phyloP scores from a whole-genome alignment of 2,888 invertebrate genomes.

The Cryptocephalus moraei region DNA sequence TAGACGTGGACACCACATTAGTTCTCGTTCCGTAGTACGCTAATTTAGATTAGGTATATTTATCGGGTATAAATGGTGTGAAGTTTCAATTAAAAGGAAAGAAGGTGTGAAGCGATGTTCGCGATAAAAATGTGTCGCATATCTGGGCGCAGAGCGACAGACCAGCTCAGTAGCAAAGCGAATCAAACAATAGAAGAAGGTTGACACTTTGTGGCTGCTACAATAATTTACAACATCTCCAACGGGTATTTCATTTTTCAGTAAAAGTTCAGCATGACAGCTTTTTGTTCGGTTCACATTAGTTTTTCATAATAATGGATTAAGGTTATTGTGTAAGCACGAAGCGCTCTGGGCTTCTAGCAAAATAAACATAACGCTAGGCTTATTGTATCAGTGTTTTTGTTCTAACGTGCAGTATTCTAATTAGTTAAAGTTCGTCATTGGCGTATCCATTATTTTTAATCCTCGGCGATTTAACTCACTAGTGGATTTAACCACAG shows the following conservation, averaged over 20 bases:
- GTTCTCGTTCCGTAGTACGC: no score
- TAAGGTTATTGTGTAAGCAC: conserved; percentile 18
- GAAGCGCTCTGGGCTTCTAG: conserved; percentile 2
- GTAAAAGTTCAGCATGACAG: conserved; percentile 20
- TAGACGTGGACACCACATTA: no score
- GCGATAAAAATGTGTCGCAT: background rate
- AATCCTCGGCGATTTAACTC: no score
- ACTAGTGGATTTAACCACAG: no score
- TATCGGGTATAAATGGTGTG: no score
- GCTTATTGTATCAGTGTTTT: conserved; percentile 15
- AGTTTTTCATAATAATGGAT: conserved; percentile 29
- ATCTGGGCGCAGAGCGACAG: background rate
- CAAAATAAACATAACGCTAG: conserved; percentile 11
- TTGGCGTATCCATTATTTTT: no score
- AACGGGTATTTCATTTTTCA: conserved; percentile 17
- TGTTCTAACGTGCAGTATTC: conserved; percentile 16
- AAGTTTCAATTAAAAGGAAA: no score
- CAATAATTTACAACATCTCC: conserved; percentile 8
- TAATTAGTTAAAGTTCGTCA: conserved; percentile 15
- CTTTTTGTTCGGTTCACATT: conserved; percentile 25
- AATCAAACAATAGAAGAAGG: conserved; percentile 7
- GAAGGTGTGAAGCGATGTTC: no score
- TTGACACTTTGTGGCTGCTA: conserved; percentile 8
- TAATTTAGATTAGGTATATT: no score
- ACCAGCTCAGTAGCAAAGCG: conserved; percentile 1